phyloP scores from a whole-genome alignment of 2,888 invertebrate species.

The Tipula lateralis region DNA sequence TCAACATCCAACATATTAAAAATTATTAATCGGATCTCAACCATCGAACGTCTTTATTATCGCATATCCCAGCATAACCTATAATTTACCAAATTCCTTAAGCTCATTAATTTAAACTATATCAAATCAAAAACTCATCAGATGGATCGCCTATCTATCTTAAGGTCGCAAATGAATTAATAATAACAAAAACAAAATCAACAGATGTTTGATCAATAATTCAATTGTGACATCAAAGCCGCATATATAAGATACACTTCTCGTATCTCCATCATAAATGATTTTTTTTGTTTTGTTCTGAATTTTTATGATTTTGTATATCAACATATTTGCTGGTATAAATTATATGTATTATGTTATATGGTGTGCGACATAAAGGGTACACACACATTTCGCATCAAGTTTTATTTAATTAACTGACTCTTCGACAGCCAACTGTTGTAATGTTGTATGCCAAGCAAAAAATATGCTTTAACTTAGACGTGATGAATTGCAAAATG shows the following conservation, averaged over 20 bases:
- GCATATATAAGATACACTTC: not conserved
- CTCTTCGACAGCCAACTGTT: not conserved
- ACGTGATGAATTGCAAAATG: not conserved
- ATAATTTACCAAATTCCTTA: not conserved
- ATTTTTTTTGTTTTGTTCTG: too few species aligned
- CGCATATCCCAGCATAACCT: not conserved
- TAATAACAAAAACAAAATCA: not conserved
- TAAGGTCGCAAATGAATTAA: not conserved
- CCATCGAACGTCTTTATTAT: not conserved
- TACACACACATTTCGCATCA: not conserved
- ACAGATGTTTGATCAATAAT: slow-evolving; percentile 24
- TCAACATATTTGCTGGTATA: too few species aligned
- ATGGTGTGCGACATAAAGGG: not conserved
- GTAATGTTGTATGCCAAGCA: not conserved
- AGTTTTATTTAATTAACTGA: not conserved
- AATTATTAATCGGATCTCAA: not conserved
- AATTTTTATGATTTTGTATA: not conserved
- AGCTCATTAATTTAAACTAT: not conserved
- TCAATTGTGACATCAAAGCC: not conserved
- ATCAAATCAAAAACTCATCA: not conserved
- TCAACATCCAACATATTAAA: too few species aligned
- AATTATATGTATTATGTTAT: too few species aligned
- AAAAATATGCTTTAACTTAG: not conserved
- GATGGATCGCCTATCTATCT: not conserved
- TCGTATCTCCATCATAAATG: too few species aligned